These are phyloP conservation scores for Heliconius nattereri DNA, from an alignment of 1,140 invertebrate species.

Conservation along the genomic window DNA sequence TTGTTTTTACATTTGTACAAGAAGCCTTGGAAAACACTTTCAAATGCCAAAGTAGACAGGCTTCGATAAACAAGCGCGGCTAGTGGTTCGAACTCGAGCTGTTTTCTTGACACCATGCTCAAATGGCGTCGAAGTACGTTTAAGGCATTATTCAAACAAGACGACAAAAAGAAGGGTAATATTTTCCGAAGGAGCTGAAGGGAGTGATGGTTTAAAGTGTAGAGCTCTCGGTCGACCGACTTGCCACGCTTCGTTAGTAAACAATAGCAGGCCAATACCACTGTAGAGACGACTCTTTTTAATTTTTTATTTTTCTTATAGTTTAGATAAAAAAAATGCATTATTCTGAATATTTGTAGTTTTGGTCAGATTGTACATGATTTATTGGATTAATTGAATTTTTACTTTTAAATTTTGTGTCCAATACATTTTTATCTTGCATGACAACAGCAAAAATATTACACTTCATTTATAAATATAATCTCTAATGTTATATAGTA, in stretches of 20 bases:
- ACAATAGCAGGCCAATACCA: constrained; percentile 61
- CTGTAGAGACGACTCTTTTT: constrained; percentile 48
- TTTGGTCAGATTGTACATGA: no score
- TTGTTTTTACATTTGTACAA: constrained; percentile 74
- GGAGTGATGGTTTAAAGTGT: constrained; percentile 78
- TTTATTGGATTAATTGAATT: no score
- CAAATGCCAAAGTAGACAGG: constrained; percentile 67
- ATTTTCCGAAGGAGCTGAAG: constrained; percentile 75
- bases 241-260: constrained; percentile 77
- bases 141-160: constrained; percentile 80
- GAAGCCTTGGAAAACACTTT: constrained; percentile 72
- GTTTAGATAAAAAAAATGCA: no score
- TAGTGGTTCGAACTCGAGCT: constrained; percentile 71
- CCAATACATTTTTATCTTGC: no score
- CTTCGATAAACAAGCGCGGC: constrained; percentile 75
- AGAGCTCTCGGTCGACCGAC: constrained; percentile 68
- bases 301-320: constrained; percentile 5
- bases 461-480: no score
- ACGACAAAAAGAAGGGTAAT: constrained; percentile 78
- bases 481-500: no score
- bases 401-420: no score
- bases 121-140: constrained; percentile 74
- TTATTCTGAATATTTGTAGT: no score
- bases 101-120: constrained; percentile 76
- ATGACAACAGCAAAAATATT: no score